Evolutionary conservation across 2,113 vertebrate species (phyloP).

Genomic region (Antechinus stuartii): DNA sequence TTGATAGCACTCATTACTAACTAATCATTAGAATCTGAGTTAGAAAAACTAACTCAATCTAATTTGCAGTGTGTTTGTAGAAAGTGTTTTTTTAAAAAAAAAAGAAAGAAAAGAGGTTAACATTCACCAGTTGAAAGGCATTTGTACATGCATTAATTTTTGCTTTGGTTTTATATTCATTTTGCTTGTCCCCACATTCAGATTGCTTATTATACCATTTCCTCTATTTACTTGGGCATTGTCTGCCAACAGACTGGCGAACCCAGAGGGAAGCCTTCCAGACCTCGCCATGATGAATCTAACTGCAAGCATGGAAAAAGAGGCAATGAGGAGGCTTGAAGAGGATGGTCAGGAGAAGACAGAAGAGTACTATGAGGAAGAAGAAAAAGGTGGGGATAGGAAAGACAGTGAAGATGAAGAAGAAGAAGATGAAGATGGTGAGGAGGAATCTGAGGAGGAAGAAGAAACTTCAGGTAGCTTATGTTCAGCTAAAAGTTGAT

Average conservation of each 20-base stretch:
- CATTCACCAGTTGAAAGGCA: slow-evolving; percentile 72
- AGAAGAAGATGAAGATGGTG: slow-evolving; percentile 81
- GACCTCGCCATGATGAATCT: slow-evolving; percentile 95
- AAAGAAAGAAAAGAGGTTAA: slow-evolving; percentile 63
- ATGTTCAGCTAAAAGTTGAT: background rate
- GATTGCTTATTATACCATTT: rapidly evolving
- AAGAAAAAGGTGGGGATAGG: slow-evolving; percentile 70
- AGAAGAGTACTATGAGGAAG: slow-evolving; percentile 82
- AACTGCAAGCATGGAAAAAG: slow-evolving; percentile 84
- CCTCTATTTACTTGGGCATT: slow-evolving; percentile 67
- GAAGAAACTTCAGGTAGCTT: slow-evolving; percentile 91
- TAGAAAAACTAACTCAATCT: slow-evolving; percentile 78
- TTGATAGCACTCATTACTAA: slow-evolving; percentile 82
- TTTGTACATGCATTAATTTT: slow-evolving; percentile 66
- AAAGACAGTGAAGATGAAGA: slow-evolving; percentile 81
- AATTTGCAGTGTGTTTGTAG: slow-evolving; percentile 79
- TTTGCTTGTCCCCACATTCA: slow-evolving; percentile 68
- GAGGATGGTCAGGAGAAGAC: slow-evolving; percentile 78
- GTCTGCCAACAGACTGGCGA: slow-evolving; percentile 90
- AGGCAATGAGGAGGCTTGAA: slow-evolving; percentile 80
- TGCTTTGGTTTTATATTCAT: slow-evolving; percentile 68
- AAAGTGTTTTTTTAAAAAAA: slow-evolving; percentile 72
- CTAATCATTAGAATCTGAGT: slow-evolving; percentile 80
- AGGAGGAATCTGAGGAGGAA: slow-evolving; percentile 83
- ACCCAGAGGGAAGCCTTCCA: slow-evolving; percentile 95